phyloP scores from a whole-genome alignment of 2,113 vertebrate species.

The Romanogobio albipinnatus region DNA sequence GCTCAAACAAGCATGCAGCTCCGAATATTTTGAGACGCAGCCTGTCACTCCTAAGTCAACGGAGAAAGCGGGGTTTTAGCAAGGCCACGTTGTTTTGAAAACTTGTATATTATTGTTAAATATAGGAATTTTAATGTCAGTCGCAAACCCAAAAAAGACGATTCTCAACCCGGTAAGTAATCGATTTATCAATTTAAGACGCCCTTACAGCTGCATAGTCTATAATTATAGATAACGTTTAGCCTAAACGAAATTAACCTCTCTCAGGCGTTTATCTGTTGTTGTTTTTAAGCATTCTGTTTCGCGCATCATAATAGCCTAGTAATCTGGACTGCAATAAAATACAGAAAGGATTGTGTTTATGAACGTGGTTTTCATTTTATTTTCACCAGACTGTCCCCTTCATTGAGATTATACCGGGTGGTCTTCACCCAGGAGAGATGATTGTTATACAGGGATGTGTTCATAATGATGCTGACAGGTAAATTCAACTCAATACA shows the following conservation, averaged over 20 bases:
- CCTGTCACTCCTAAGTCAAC: background rate
- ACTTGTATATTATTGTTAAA: background rate
- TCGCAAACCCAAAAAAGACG: slow-evolving; percentile 77
- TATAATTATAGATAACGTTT: background rate
- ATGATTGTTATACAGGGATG: slow-evolving; percentile 86
- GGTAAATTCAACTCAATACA: slow-evolving; percentile 71
- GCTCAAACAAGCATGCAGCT: background rate
- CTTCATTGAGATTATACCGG: slow-evolving; percentile 84
- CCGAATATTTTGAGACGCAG: background rate
- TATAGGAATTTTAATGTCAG: slow-evolving; percentile 69
- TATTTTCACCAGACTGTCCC: slow-evolving; percentile 78
- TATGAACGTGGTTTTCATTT: background rate
- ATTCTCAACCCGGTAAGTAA: slow-evolving; percentile 77
- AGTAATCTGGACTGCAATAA: background rate
- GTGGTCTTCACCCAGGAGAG: slow-evolving; percentile 84
- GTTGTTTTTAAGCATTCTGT: background rate
- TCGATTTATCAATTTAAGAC: background rate
- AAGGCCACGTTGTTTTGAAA: background rate
- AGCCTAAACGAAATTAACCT: background rate
- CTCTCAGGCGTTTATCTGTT: background rate
- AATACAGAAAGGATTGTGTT: background rate
- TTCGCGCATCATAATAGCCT: background rate
- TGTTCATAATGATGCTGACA: slow-evolving; percentile 84
- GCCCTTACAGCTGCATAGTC: background rate
- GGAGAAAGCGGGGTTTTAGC: slow-evolving; percentile 1